These are phyloP conservation scores for Tryphoninae sp. DNA, from an alignment of 2,888 invertebrate species.

Conservation along the genomic window DNA sequence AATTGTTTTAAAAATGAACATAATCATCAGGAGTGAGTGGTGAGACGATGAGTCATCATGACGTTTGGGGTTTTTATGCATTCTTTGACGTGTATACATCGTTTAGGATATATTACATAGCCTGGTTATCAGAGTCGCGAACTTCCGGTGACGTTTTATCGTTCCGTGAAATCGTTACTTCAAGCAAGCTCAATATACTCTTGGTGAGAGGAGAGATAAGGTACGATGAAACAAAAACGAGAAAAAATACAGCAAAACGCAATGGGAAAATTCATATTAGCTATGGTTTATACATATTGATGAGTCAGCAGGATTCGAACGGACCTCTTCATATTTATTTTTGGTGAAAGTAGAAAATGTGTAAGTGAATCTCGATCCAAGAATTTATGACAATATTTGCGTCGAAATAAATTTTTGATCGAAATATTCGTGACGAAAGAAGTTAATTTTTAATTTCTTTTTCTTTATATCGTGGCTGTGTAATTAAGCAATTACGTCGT, in stretches of 20 bases:
- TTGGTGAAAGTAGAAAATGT: slow-evolving; percentile 3
- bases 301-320: not conserved
- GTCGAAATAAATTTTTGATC: slow-evolving; percentile 13
- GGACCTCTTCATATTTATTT: not conserved
- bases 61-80: slow-evolving; percentile 8
- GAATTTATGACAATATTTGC: slow-evolving; percentile 20
- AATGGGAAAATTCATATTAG: slow-evolving; percentile 4
- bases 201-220: slow-evolving; percentile 26
- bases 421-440: slow-evolving; percentile 22
- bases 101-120: slow-evolving; percentile 30
- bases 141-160: slow-evolving; percentile 10
- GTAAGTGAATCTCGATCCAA: slow-evolving; percentile 21
- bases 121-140: slow-evolving; percentile 6
- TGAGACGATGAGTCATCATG: slow-evolving; percentile 19
- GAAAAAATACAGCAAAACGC: not conserved
- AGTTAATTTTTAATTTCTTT: slow-evolving; percentile 25
- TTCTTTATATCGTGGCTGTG: slow-evolving; percentile 10
- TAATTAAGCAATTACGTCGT: slow-evolving; percentile 57
- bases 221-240: not conserved
- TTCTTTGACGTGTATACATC: slow-evolving; percentile 1
- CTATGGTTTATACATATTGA: slow-evolving; percentile 6
- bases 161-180: slow-evolving; percentile 37
- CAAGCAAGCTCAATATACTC: slow-evolving; percentile 38
- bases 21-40: not conserved
- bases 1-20: not conserved